A percentile compares a stretch with the other conserved stretches of the same genome.
phyloP scores from a whole-genome alignment of 2,888 invertebrate genomes.

The Chymomyza caudatula region DNA sequence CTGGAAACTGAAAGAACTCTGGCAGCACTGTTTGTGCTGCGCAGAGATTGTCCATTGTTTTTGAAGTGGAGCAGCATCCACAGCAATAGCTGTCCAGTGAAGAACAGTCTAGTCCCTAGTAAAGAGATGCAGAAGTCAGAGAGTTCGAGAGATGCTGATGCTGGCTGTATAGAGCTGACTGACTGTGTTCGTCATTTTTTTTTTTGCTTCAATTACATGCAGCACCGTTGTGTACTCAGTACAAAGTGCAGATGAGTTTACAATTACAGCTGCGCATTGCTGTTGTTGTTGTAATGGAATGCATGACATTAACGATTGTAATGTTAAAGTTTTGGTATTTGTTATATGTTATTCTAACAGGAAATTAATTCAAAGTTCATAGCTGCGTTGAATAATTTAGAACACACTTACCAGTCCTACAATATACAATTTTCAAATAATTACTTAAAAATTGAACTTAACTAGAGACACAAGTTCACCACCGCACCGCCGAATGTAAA shows the following conservation, averaged over 20 bases:
- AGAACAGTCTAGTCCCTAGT: not conserved
- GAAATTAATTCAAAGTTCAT: constrained; percentile 47
- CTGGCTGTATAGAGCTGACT: constrained; percentile 7
- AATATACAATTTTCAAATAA: constrained; percentile 1
- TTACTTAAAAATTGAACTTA: not conserved
- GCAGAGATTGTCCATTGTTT: not conserved
- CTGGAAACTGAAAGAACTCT: not conserved
- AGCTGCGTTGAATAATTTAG: not conserved
- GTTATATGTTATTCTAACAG: constrained; percentile 23
- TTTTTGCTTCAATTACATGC: constrained; percentile 39
- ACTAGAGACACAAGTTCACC: constrained; percentile 1
- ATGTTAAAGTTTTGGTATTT: constrained; percentile 51
- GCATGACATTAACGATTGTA: constrained; percentile 61
- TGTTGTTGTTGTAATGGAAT: constrained; percentile 49
- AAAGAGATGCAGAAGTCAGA: not conserved
- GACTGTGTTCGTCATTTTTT: constrained; percentile 11
- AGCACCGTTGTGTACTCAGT: constrained; percentile 21
- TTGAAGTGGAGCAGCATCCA: not conserved
- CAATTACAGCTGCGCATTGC: constrained; percentile 47
- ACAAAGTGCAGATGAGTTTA: constrained; percentile 34
- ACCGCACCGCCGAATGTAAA: constrained; percentile 14
- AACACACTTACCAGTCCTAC: not conserved
- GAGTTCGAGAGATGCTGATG: constrained; percentile 21
- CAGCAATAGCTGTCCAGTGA: not conserved
- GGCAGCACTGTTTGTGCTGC: not conserved